These are phyloP conservation scores for Erpobdella octoculata DNA, from an alignment of 2,888 invertebrate species.

Conservation along the genomic window DNA sequence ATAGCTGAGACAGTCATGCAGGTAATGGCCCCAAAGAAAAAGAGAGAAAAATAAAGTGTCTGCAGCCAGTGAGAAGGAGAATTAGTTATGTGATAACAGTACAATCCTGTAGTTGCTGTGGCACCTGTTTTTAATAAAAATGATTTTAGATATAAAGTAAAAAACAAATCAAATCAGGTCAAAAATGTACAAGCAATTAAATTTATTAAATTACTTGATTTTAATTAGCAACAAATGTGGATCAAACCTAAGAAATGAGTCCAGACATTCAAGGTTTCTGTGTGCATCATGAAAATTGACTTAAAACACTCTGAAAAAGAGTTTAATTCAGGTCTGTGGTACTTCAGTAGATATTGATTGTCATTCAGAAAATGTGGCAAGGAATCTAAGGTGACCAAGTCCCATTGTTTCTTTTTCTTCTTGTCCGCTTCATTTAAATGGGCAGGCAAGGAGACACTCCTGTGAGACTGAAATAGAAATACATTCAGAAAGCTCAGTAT, in stretches of 20 bases:
- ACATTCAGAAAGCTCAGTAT: not conserved
- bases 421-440: not conserved
- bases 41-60: conserved; percentile 31
- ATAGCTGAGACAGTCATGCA: conserved; percentile 88
- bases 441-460: conserved; percentile 21
- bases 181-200: not conserved
- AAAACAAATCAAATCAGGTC: too few species aligned
- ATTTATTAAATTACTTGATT: not conserved
- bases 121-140: conserved; percentile 6
- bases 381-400: conserved; percentile 38
- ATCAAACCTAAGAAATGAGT: conserved; percentile 69
- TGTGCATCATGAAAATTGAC: conserved; percentile 89
- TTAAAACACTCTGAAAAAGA: conserved; percentile 88
- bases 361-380: conserved; percentile 90
- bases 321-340: conserved; percentile 85
- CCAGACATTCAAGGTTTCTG: conserved; percentile 97
- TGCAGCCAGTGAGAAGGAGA: conserved; percentile 27
- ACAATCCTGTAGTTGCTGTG: not conserved
- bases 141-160: too few species aligned
- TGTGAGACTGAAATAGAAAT: conserved; percentile 11
- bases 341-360: conserved; percentile 84
- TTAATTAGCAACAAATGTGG: not conserved
- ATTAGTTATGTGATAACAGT: conserved; percentile 19
- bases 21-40: conserved; percentile 80
- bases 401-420: conserved; percentile 17